Percentiles rank a stretch among this genome's conserved stretches.
phyloP scores from a whole-genome alignment of 2,888 invertebrate genomes.

The Chymomyza amoena region DNA sequence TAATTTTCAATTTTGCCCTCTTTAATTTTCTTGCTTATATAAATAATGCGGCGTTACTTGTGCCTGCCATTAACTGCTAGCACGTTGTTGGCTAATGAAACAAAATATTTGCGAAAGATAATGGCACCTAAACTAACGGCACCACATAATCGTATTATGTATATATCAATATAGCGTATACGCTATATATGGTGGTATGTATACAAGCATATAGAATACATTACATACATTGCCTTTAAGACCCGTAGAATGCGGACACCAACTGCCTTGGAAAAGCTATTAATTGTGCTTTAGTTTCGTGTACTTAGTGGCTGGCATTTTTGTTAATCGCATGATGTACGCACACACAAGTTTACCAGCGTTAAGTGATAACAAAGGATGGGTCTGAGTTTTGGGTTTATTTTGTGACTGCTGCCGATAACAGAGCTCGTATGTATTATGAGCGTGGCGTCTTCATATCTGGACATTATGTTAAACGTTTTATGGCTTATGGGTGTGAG shows the following conservation, averaged over 20 bases:
- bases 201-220: neutral
- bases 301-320: slow-evolving; percentile 65
- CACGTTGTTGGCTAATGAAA: slow-evolving; percentile 54
- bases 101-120: slow-evolving; percentile 31
- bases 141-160: slow-evolving; percentile 65
- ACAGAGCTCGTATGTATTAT: neutral
- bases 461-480: slow-evolving; percentile 27
- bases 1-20: neutral
- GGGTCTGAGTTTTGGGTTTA: slow-evolving; percentile 10
- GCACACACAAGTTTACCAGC: slow-evolving; percentile 6
- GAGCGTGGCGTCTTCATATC: slow-evolving; percentile 44
- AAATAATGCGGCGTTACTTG: neutral
- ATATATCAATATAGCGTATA: slow-evolving; percentile 29
- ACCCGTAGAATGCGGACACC: neutral
- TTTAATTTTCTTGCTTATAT: neutral
- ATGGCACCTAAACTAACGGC: slow-evolving; percentile 43
- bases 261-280: slow-evolving; percentile 40
- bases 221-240: neutral
- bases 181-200: neutral
- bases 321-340: slow-evolving; percentile 66
- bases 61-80: slow-evolving; percentile 53
- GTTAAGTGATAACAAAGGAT: slow-evolving; percentile 3
- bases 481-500: neutral
- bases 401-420: neutral
- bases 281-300: slow-evolving; percentile 66